Conservation (phyloP, 1,140 invertebrate genomes). For the Macrosteles quadrilineatus region DNA sequence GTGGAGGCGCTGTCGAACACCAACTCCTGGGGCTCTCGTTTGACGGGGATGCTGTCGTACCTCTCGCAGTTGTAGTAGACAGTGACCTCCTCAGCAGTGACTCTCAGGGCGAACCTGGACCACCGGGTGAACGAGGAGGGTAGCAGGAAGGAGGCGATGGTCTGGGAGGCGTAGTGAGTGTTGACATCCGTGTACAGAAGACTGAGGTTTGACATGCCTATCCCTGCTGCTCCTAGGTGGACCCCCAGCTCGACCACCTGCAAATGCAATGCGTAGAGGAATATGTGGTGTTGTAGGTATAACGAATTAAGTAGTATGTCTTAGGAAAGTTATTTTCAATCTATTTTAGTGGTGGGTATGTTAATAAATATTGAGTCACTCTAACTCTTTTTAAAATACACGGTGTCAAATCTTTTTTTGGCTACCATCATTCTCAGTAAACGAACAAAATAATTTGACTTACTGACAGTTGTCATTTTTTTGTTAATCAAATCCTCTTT, state of each 20-base stretch:
- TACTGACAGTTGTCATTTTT: too few relatives aligned
- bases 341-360: too few relatives aligned
- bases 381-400: too few relatives aligned
- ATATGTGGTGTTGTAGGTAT: too few relatives aligned
- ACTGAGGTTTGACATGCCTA: constrained; percentile 69
- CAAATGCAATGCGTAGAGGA: too few relatives aligned
- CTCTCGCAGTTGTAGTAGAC: constrained; percentile 83
- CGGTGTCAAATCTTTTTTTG: too few relatives aligned
- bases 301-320: too few relatives aligned
- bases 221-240: constrained; percentile 38
- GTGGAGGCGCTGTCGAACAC: constrained; percentile 88
- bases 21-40: constrained; percentile 72
- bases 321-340: too few relatives aligned
- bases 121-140: constrained; percentile 77
- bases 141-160: constrained; percentile 77
- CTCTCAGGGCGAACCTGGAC: constrained; percentile 73
- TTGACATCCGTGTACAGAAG: constrained; percentile 80
- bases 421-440: too few relatives aligned
- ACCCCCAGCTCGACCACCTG: constrained; percentile 45
- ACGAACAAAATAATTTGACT: too few relatives aligned
- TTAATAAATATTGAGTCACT: too few relatives aligned
- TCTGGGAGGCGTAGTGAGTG: constrained; percentile 60
- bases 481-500: too few relatives aligned
- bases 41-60: constrained; percentile 66
- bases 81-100: constrained; percentile 72